A percentile compares a stretch with the other conserved stretches of the same genome.
phyloP scores from a whole-genome alignment of 2,888 invertebrate species.

The Lagria hirta region DNA sequence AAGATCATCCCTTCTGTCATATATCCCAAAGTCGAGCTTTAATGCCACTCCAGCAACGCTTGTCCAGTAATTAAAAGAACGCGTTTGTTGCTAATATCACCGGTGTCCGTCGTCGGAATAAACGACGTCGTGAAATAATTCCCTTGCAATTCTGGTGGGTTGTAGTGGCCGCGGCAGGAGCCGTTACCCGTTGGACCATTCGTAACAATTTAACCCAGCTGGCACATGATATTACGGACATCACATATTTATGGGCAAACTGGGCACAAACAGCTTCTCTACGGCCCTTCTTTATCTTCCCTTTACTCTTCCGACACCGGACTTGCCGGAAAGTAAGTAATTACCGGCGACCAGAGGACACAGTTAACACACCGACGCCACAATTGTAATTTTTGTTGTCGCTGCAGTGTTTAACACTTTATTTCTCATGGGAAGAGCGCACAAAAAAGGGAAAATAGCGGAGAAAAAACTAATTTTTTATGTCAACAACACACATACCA shows the following conservation, averaged over 20 bases:
- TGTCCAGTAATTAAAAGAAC: conserved; percentile 41
- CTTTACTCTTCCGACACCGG: conserved; percentile 20
- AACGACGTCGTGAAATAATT: conserved; percentile 48
- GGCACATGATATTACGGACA: conserved; percentile 57
- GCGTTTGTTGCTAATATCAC: conserved; percentile 24
- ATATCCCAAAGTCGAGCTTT: too few species aligned
- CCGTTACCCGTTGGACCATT: conserved; percentile 49
- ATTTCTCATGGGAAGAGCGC: too few species aligned
- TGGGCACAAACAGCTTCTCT: conserved; percentile 35
- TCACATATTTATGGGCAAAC: conserved; percentile 55
- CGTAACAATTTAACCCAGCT: conserved; percentile 57
- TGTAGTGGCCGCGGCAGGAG: conserved; percentile 41
- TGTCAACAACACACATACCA: too few species aligned
- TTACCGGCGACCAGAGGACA: conserved; percentile 43
- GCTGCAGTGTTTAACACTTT: too few species aligned
- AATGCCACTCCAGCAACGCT: too few species aligned
- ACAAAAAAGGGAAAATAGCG: too few species aligned
- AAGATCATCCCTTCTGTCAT: too few species aligned
- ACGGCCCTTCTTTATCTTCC: conserved; percentile 29
- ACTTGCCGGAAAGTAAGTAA: conserved; percentile 51
- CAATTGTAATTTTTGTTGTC: too few species aligned
- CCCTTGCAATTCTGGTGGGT: conserved; percentile 47
- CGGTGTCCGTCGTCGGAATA: conserved; percentile 34
- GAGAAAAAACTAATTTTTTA: too few species aligned
- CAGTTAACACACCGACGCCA: conserved; percentile 39